Evolutionary conservation across 1,140 invertebrate genomes (phyloP).

Genomic region (Ips typographus): DNA sequence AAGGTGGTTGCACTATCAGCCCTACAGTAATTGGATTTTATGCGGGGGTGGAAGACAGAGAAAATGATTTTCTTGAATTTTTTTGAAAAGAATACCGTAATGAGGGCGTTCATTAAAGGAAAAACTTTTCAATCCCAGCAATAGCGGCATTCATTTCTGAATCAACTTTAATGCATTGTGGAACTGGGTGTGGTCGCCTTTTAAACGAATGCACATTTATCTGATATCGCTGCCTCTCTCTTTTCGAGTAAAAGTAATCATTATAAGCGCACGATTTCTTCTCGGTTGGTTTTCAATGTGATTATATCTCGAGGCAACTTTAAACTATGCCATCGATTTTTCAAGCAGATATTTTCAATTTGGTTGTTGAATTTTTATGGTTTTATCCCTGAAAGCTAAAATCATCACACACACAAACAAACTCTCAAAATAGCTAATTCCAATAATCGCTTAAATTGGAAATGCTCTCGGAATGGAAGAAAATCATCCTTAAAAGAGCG

Average conservation of each 20-base stretch:
- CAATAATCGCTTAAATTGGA: slow-evolving; percentile 2
- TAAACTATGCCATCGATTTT: slow-evolving; percentile 6
- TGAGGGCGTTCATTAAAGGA: background rate
- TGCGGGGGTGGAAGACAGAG: background rate
- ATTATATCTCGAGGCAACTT: background rate
- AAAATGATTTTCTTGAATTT: background rate
- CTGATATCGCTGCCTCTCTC: slow-evolving; percentile 10
- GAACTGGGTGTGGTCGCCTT: slow-evolving; percentile 7
- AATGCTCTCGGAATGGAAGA: slow-evolving; percentile 9
- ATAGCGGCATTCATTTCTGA: background rate
- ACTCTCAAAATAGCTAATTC: slow-evolving; percentile 1
- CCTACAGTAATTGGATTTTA: slow-evolving; percentile 23
- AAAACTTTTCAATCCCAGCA: background rate
- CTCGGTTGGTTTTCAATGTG: background rate
- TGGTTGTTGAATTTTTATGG: background rate
- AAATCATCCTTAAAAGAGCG: slow-evolving; percentile 13
- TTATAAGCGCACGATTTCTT: slow-evolving; percentile 14
- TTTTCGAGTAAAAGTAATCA: slow-evolving; percentile 11
- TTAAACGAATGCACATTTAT: slow-evolving; percentile 9
- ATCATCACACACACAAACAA: background rate
- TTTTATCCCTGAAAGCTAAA: background rate
- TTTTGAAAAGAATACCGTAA: background rate
- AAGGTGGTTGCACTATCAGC: slow-evolving; percentile 27
- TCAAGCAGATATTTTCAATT: slow-evolving; percentile 3
- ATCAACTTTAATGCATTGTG: slow-evolving; percentile 11